Conservation (phyloP, 2,888 invertebrate species). For the Elmis aenea region DNA sequence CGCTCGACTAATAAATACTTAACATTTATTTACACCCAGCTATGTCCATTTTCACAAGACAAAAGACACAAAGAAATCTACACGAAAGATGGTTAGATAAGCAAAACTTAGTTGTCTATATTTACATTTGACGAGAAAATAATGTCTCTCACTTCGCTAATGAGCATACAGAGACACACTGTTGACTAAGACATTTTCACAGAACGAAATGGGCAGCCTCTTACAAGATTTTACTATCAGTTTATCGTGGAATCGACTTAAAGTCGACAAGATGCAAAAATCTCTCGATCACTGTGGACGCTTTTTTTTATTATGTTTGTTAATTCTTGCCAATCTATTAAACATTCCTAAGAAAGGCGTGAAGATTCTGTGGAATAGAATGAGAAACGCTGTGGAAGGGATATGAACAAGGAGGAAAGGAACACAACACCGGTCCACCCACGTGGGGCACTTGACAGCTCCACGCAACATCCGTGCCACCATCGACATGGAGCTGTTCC, state of each 20-base stretch:
- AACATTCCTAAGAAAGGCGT: conserved; percentile 37
- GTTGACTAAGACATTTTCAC: too few relatives aligned
- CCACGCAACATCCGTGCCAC: conserved; percentile 41
- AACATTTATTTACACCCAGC: conserved; percentile 7
- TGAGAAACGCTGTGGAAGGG: conserved; percentile 20
- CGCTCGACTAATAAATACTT: conserved; percentile 16
- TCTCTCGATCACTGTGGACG: not conserved
- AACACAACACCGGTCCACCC: conserved; percentile 44
- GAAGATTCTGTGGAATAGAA: conserved; percentile 31
- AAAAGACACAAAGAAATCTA: too few relatives aligned
- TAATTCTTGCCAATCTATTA: conserved; percentile 23
- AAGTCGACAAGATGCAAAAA: not conserved
- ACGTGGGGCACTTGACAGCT: conserved; percentile 45
- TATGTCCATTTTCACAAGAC: not conserved
- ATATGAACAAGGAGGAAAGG: conserved; percentile 23
- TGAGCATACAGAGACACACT: too few relatives aligned
- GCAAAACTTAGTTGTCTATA: too few relatives aligned
- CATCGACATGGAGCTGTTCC: conserved; percentile 40
- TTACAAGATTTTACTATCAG: too few relatives aligned
- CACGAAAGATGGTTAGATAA: too few relatives aligned
- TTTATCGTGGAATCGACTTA: not conserved
- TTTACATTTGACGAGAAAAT: too few relatives aligned
- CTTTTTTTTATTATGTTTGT: conserved; percentile 7
- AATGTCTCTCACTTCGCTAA: too few relatives aligned
- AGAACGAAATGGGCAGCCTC: too few relatives aligned